Evolutionary conservation across 2,113 vertebrate species (phyloP), one percentile per base, ranked within the genome.

Genomic region (Ovibos moschatus): DNA sequence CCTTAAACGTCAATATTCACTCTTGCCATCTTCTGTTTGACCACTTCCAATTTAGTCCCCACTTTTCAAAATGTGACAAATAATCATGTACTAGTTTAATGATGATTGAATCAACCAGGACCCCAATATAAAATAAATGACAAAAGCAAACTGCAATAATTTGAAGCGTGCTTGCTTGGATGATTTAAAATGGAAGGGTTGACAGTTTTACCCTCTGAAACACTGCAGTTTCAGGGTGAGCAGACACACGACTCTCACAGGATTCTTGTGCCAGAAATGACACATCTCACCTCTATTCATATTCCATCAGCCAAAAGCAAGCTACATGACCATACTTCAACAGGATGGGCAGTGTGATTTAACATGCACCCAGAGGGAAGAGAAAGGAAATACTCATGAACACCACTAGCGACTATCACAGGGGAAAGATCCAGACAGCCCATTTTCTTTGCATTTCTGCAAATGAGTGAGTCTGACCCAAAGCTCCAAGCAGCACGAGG

Each of bases 1-100:
- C 67, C 67, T 40, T 40, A 40, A 71, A 71, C 5, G 0, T 40
- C 0, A 1, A 71, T 40, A 36, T 23, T 71, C 67, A 71, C 67
- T 71, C n/a, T 71, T 71, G 67, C 2, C n/a, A 40, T 40, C 67
- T 23, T 36, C 67, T 74, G 36, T 74, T 74, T 74, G 36, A 74
- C 67, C 36, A 13, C 67, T 74, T 74, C 67, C n/a, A 74, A 40
- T 74, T 71, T 76, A 85, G 82, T 82, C 28, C 16, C 17, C 47
- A 92, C 86, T 95, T 96, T 92, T 45, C n/a, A 96, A 83, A 93
- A 93, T 85, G 89, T 74, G 45, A 28, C 36, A 36, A 95, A 89
- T 57, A 7, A 87, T 55, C n/a, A 30, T 10, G 6, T 74, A 78
- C 50, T 82, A 40, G 16, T 71, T 91, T 89, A 25, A 76, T 16